phyloP scores from a whole-genome alignment of 1,140 invertebrate species.

The Plodia interpunctella region DNA sequence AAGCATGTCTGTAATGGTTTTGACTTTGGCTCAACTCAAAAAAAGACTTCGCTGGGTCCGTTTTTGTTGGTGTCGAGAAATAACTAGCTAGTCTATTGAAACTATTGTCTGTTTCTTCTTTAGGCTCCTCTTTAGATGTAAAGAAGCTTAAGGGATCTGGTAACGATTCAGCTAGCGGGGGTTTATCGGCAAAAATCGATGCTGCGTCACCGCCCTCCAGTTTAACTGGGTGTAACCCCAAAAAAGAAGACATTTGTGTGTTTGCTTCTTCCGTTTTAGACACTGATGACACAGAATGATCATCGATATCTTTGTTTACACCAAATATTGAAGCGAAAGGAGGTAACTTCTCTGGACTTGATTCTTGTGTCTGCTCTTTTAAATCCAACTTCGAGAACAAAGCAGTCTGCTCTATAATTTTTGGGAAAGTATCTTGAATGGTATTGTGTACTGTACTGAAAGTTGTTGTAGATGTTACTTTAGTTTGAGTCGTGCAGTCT shows the following conservation, averaged over 20 bases:
- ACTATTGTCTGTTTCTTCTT: conserved; percentile 25
- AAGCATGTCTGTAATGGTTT: conserved; percentile 59
- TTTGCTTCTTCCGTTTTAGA: not conserved
- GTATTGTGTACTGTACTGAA: conserved; percentile 7
- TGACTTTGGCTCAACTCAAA: conserved; percentile 71
- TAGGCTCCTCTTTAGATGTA: conserved; percentile 18
- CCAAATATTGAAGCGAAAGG: conserved; percentile 6
- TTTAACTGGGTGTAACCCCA: not conserved
- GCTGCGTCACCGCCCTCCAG: not conserved
- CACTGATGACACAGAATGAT: not conserved
- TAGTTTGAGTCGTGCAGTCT: conserved; percentile 41
- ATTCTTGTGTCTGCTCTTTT: conserved; percentile 9
- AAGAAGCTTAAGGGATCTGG: conserved; percentile 53
- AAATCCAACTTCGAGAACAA: not conserved
- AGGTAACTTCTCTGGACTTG: not conserved
- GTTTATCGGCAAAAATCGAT: conserved; percentile 5
- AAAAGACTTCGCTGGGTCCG: conserved; percentile 67
- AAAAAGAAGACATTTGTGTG: not conserved
- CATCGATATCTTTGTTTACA: not conserved
- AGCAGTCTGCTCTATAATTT: not conserved
- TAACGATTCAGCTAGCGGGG: conserved; percentile 14
- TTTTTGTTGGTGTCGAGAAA: conserved; percentile 44
- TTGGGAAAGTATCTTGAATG: not conserved
- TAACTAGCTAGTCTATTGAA: conserved; percentile 64
- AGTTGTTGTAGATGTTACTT: conserved; percentile 15